Evolutionary conservation across 2,113 vertebrate genomes (phyloP).

Genomic region (Anguilla rostrata): DNA sequence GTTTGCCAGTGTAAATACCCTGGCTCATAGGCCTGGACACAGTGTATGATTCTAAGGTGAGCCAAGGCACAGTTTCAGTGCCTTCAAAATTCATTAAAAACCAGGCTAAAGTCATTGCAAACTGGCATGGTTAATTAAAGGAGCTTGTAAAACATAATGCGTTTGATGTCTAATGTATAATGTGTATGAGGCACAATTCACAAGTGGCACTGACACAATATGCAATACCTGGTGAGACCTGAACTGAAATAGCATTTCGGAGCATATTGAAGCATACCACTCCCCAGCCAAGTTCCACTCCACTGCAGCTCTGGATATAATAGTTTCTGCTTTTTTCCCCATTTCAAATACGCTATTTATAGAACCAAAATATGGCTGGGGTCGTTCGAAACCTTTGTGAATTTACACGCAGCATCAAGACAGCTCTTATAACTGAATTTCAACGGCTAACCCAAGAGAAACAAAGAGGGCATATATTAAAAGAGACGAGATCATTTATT

Average conservation of each 20-base stretch:
- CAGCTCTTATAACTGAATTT: not conserved
- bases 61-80: not conserved
- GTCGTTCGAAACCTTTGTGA: not conserved
- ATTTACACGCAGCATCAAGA: not conserved
- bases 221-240: not conserved
- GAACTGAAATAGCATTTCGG: not conserved
- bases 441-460: not conserved
- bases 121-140: not conserved
- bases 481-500: not conserved
- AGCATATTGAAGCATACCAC: not conserved
- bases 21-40: not conserved
- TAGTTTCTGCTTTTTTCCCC: not conserved
- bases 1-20: not conserved
- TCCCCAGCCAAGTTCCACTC: not conserved
- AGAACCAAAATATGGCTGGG: not conserved
- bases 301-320: not conserved
- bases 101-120: not conserved
- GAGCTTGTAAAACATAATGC: not conserved
- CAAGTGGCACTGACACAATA: not conserved
- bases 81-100: not conserved
- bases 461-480: not conserved
- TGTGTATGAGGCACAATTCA: not conserved
- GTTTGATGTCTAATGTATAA: not conserved
- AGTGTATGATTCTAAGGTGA: not conserved
- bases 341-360: not conserved